A percentile compares a stretch with the other conserved stretches of the same genome.
phyloP scores from a whole-genome alignment of 2,797 vertebrate species.

The Carcharodon carcharias region DNA sequence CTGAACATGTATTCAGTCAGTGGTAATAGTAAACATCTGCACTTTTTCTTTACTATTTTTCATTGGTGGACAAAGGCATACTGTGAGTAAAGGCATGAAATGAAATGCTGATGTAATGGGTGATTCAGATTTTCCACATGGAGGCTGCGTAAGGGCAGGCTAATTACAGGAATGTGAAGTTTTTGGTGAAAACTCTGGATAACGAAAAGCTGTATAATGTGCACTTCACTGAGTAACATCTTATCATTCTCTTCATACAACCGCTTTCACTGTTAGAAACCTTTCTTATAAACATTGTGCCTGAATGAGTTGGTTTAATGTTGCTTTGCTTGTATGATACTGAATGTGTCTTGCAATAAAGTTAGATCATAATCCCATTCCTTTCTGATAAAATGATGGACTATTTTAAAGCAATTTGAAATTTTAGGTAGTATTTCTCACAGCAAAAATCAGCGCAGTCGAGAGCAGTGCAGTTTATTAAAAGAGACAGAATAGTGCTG shows the following conservation, averaged over 20 bases:
- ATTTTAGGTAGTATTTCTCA: background rate
- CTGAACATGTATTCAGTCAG: background rate
- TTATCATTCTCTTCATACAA: background rate
- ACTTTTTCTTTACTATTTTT: background rate
- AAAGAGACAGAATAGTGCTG: background rate
- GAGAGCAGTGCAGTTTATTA: background rate
- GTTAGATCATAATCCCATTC: background rate
- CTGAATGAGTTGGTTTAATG: slow-evolving; percentile 14
- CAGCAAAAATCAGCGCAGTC: background rate
- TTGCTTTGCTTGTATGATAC: background rate
- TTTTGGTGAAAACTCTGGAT: slow-evolving; percentile 9
- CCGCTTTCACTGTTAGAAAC: slow-evolving; percentile 13
- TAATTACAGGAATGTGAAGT: slow-evolving; percentile 36
- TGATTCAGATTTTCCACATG: slow-evolving; percentile 37
- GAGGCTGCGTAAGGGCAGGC: slow-evolving; percentile 5
- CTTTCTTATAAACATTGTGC: background rate
- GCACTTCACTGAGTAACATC: background rate
- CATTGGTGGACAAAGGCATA: slow-evolving; percentile 26
- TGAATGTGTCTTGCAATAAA: background rate
- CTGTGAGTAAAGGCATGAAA: slow-evolving; percentile 8
- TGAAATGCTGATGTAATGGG: slow-evolving; percentile 11
- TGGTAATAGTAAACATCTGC: background rate
- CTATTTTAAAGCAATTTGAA: background rate
- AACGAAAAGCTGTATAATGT: background rate
- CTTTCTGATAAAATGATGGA: background rate